Conservation (phyloP, 2,888 invertebrate species). For the Notodonta dromedarius region DNA sequence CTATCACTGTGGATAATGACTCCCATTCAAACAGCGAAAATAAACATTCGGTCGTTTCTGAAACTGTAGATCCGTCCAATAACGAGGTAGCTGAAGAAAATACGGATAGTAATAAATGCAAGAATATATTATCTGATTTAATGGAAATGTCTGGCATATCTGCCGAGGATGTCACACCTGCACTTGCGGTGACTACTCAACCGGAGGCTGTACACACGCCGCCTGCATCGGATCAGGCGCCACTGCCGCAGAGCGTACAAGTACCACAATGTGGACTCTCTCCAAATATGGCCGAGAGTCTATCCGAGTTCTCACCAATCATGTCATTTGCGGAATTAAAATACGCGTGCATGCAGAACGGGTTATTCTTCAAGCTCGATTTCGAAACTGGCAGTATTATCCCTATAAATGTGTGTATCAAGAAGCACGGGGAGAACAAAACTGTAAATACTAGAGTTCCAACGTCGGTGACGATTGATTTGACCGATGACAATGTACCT, state of each 20-base stretch:
- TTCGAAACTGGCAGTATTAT: conserved; percentile 53
- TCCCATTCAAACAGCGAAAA: neutral
- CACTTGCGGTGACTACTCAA: conserved; percentile 9
- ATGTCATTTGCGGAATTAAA: conserved; percentile 63
- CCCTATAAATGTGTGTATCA: conserved; percentile 66
- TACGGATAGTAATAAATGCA: conserved; percentile 38
- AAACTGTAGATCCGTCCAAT: conserved; percentile 4
- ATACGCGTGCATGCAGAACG: conserved; percentile 56
- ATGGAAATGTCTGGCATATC: conserved; percentile 81
- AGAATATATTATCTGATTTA: conserved; percentile 71
- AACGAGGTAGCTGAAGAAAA: conserved; percentile 10
- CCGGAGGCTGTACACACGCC: neutral
- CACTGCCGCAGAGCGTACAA: neutral
- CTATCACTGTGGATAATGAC: neutral
- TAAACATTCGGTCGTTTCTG: neutral
- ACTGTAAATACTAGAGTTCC: neutral
- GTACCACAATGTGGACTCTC: neutral
- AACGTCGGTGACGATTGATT: conserved; percentile 53
- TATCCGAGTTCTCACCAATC: conserved; percentile 35
- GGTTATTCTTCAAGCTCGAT: conserved; percentile 66
- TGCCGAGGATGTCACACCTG: conserved; percentile 55
- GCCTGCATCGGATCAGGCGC: neutral
- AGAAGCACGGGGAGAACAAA: conserved; percentile 34
- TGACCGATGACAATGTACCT: conserved; percentile 58
- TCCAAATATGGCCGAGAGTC: neutral